Evolutionary conservation across 2,797 vertebrate species (phyloP), one percentile per base, ranked within the genome.

Genomic region (Danio kyathit): DNA sequence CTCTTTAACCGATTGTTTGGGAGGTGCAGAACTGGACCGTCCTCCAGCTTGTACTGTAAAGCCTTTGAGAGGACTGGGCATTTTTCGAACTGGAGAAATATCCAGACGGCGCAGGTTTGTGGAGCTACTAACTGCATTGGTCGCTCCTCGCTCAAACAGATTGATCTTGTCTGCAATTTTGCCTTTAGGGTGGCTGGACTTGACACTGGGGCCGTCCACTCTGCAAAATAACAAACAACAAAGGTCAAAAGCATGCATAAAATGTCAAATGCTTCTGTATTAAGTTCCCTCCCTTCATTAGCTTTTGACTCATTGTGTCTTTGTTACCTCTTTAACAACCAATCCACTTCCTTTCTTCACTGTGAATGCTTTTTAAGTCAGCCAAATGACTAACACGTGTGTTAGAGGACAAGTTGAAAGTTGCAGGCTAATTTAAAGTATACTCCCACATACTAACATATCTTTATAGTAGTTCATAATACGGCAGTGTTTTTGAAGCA

Each of bases 141-240:
- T 85, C 0, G 86, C 86, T 83, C 92, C 94, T 69, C 87, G 92
- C 90, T 98, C 97, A 91, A 98, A 99, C 83, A 97, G 89, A 84
- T 90, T 96, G 89, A 98, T 97, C 91, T 93, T 97, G 90, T 95
- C 96, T 16, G 95, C 92, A 19, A 97, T 95, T 64, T 40, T 14
- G 41, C 78, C 60, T 7, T 63, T 17, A 9, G n/a, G 54, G 46
- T 46, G 52, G 10, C 54, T 17, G 41, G 59, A 6, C 14, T 64
- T 73, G 19, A 13, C 38, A 4, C 1, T 73, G 13, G 12, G 16
- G 5, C 48, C 14, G 0, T 71, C 66, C 56, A 17, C 12, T n/a
- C 9, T 16, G 40, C 21, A 40, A 73, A 79, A 70, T 4, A 49
- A 14, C 21, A 71, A 79, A 70, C 3, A 59, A 41, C 7, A 41